Conservation (phyloP, 2,113 vertebrate genomes). For the Bettongia penicillata region DNA sequence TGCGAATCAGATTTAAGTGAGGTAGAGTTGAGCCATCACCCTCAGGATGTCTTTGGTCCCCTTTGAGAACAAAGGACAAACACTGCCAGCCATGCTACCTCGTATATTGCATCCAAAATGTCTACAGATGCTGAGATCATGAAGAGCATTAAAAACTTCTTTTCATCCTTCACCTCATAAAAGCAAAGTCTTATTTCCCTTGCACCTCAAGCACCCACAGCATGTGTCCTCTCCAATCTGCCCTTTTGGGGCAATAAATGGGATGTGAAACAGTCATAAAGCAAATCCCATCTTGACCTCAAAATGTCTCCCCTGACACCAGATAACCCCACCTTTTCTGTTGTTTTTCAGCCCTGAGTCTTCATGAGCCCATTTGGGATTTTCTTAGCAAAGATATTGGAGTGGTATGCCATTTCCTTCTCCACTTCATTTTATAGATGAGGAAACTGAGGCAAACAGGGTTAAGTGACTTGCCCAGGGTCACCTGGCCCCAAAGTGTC, state of each 20-base stretch:
- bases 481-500: background rate
- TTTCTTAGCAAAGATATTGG: background rate
- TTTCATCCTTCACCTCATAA: background rate
- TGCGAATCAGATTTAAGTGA: too few relatives aligned
- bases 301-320: background rate
- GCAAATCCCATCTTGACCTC: background rate
- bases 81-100: background rate
- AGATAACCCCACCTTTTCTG: background rate
- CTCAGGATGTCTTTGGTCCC: too few relatives aligned
- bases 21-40: too few relatives aligned
- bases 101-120: background rate
- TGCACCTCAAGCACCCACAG: slow-evolving; percentile 46
- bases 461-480: background rate
- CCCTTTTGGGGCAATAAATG: slow-evolving; percentile 21
- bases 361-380: background rate
- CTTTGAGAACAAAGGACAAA: too few relatives aligned
- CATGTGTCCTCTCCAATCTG: slow-evolving; percentile 16
- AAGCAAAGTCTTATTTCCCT: slow-evolving; percentile 2
- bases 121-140: background rate
- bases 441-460: background rate
- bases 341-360: background rate
- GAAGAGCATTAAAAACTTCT: background rate
- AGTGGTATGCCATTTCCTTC: background rate
- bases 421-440: background rate
- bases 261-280: background rate